Base-by-base conservation (phyloP, 1,140 invertebrate genomes). In the Nasonia longicornis region DNA sequence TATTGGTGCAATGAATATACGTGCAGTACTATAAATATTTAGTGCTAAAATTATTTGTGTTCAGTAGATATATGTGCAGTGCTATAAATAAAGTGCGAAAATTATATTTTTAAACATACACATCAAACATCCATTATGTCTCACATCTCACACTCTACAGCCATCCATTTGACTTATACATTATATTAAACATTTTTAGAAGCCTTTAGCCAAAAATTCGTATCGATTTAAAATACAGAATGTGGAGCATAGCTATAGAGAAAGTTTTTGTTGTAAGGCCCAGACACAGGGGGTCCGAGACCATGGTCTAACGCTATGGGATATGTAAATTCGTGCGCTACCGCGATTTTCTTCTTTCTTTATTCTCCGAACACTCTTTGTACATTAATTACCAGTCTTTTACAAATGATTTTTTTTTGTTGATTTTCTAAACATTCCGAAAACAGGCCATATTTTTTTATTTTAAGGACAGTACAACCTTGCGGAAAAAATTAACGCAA, bases 291-390 rank as follows among this genome's bases (percentile, higher is more conserved):
- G n/a, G 14, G 48, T 58, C 71, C 26, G 38, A 48, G 63, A 63
- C 79, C 48, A 71, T 63, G 31, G 35, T 64, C 74, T 82, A 83
- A 81, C 80, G 38, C 83, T 85, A 85, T 80, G 67, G 77, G 84
- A 85, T 86, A 86, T 85, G 85, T 86, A 48, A 79, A 85, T 84
- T 85, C 83, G 74, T 82, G 14, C 71, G 78, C 80, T 82, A 79
- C 72, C 45, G 52, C 45, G 42, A 45, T 77, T 77, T 26, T 75
- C n/a, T 11, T 69, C 29, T 78, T 64, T 66, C 72, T 77, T 78
- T 79, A 42, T 66, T 45, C n/a, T 38, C 52, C 26, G 38, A 77
- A 11, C 12, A 8, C 48, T 70, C 42, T 79, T 66, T 79, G 2
- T 79, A 79, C 29, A 63, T 66, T 26, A 7, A 66, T 63, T 4